Conservation (phyloP, 2,888 invertebrate species). For the Acrocyrtus sp. region DNA sequence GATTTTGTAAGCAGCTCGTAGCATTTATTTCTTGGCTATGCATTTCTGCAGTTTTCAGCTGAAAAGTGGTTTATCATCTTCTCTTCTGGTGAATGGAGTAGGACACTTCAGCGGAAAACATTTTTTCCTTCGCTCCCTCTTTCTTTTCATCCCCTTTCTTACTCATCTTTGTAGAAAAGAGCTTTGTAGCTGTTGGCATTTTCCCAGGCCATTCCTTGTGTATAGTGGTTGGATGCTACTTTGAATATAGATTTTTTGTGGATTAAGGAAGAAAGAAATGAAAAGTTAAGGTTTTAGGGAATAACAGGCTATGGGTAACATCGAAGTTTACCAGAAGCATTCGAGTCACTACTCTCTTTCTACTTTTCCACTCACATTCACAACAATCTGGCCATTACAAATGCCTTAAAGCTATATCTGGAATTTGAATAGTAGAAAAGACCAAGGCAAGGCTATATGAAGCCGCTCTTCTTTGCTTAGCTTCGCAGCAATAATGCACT, state of each 20-base stretch:
- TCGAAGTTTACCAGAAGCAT: background rate
- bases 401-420: background rate
- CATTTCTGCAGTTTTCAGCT: background rate
- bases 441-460: background rate
- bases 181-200: conserved; percentile 39
- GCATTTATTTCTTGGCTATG: conserved; percentile 6
- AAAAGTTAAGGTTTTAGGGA: too few relatives aligned
- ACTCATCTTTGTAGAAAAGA: conserved; percentile 5
- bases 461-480: too few relatives aligned
- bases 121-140: too few relatives aligned
- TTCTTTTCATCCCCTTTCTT: background rate
- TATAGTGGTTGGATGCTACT: background rate
- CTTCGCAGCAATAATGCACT: too few relatives aligned
- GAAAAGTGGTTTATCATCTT: conserved; percentile 1
- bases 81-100: too few relatives aligned
- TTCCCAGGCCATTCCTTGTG: conserved; percentile 30
- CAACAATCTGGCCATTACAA: background rate
- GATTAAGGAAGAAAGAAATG: background rate
- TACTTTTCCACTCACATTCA: background rate
- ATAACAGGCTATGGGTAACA: too few relatives aligned
- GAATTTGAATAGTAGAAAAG: background rate
- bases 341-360: too few relatives aligned
- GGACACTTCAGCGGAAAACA: conserved; percentile 14
- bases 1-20: background rate
- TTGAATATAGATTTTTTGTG: background rate